A percentile compares a stretch with the other conserved stretches of the same genome.
Conservation (phyloP, 2,888 invertebrate species). For the Quadroppia sp. region DNA sequence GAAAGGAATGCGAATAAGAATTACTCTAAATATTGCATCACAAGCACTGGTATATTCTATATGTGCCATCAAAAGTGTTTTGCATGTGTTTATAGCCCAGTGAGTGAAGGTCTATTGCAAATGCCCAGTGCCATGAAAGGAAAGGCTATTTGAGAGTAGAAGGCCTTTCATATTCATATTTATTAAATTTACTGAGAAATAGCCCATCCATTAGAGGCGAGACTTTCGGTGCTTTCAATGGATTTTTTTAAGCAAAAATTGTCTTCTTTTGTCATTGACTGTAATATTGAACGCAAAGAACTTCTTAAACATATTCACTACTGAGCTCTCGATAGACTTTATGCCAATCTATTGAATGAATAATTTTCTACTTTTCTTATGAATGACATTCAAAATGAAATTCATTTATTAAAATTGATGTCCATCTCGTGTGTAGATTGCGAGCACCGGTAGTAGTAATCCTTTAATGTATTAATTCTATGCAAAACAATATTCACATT, state of each 20-base stretch:
- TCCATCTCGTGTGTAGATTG: no score
- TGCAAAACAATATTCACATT: no score
- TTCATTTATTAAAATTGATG: no score
- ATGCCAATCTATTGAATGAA: no score
- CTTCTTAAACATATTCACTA: background rate
- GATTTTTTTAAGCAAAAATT: background rate
- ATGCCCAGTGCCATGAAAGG: background rate
- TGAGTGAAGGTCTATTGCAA: background rate
- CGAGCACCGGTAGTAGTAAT: no score
- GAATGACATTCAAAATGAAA: no score
- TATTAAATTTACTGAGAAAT: constrained; percentile 27
- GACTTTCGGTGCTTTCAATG: background rate
- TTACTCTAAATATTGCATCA: constrained; percentile 30
- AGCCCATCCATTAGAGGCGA: constrained; percentile 6
- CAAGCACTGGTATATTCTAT: background rate
- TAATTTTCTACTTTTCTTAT: no score
- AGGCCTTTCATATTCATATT: constrained; percentile 28
- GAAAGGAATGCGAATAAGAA: constrained; percentile 23
- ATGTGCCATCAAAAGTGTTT: constrained; percentile 22
- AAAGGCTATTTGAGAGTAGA: background rate
- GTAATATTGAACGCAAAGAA: background rate
- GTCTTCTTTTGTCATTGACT: constrained; percentile 2
- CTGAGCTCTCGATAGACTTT: background rate
- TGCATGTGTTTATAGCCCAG: constrained; percentile 12
- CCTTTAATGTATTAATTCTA: no score